Evolutionary conservation across 2,888 invertebrate species (phyloP).

Genomic region (Diplazon laetatorius): DNA sequence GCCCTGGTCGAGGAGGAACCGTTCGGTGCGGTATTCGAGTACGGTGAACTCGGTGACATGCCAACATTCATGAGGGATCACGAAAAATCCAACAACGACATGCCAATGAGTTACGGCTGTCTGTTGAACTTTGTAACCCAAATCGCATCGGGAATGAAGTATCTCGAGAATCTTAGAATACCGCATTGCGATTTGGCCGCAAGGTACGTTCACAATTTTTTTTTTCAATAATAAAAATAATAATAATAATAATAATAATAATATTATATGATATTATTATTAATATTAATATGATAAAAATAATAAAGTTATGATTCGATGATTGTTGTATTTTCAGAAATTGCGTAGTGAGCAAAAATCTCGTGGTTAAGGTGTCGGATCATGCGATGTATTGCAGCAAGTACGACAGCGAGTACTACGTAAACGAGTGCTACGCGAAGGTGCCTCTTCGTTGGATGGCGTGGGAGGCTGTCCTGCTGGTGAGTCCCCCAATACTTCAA

Average conservation of each 20-base stretch:
- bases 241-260: too few species aligned
- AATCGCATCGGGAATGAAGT: constrained; percentile 96
- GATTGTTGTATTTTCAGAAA: constrained; percentile 85
- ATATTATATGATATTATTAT: too few species aligned
- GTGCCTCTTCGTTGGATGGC: constrained; percentile 97
- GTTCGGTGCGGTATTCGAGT: constrained; percentile 94
- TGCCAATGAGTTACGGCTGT: constrained; percentile 87
- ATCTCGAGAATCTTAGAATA: constrained; percentile 94
- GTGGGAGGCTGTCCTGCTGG: constrained; percentile 93
- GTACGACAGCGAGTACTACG: constrained; percentile 92
- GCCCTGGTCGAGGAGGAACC: constrained; percentile 94
- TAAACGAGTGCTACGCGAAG: constrained; percentile 91
- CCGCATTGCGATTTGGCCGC: constrained; percentile 95
- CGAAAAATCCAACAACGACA: constrained; percentile 72
- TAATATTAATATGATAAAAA: too few species aligned
- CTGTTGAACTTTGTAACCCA: constrained; percentile 94
- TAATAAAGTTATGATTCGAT: too few species aligned
- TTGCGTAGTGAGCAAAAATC: constrained; percentile 92
- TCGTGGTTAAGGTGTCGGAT: constrained; percentile 91
- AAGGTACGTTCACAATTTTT: constrained; percentile 85
- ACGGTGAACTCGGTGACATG: constrained; percentile 93
- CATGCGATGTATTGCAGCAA: constrained; percentile 93
- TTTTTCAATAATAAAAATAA: too few species aligned
- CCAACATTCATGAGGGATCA: constrained; percentile 86
- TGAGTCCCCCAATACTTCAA: constrained; percentile 80